These are phyloP conservation scores for Diarsia dahlii DNA, from an alignment of 2,888 invertebrate genomes.

Conservation along the genomic window DNA sequence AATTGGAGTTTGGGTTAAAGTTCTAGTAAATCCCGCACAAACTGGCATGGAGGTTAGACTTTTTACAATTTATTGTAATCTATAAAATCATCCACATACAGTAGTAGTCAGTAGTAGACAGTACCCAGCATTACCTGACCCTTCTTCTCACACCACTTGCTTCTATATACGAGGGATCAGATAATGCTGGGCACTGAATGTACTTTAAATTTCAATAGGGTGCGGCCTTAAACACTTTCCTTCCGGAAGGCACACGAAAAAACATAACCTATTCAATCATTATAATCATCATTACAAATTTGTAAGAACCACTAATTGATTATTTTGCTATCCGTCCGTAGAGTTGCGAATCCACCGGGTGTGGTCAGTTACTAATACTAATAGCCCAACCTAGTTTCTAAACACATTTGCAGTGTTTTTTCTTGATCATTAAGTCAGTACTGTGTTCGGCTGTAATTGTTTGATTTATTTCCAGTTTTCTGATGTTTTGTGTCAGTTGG, in stretches of 20 bases:
- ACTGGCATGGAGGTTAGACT: neutral
- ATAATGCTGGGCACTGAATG: no score
- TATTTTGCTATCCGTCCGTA: slow-evolving; percentile 67
- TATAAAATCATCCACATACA: neutral
- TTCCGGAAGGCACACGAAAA: neutral
- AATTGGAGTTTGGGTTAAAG: neutral
- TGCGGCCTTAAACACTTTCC: neutral
- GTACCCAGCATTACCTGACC: no score
- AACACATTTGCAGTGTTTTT: slow-evolving; percentile 68
- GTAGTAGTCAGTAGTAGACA: no score
- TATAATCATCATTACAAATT: neutral
- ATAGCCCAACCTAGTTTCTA: slow-evolving; percentile 77
- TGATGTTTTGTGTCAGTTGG: slow-evolving; percentile 31
- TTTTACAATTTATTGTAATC: neutral
- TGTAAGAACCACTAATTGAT: slow-evolving; percentile 28
- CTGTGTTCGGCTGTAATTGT: slow-evolving; percentile 53
- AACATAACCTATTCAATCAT: neutral
- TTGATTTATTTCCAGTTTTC: slow-evolving; percentile 59
- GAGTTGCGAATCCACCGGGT: slow-evolving; percentile 70
- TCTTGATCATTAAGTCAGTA: slow-evolving; percentile 60
- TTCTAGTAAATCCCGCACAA: neutral
- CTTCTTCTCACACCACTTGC: no score
- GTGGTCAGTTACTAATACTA: slow-evolving; percentile 75
- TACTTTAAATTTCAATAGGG: neutral
- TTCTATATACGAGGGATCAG: no score